These are phyloP conservation scores for Enteromius trimaculatus DNA, from an alignment of 2,797 vertebrate genomes.

Conservation along the genomic window DNA sequence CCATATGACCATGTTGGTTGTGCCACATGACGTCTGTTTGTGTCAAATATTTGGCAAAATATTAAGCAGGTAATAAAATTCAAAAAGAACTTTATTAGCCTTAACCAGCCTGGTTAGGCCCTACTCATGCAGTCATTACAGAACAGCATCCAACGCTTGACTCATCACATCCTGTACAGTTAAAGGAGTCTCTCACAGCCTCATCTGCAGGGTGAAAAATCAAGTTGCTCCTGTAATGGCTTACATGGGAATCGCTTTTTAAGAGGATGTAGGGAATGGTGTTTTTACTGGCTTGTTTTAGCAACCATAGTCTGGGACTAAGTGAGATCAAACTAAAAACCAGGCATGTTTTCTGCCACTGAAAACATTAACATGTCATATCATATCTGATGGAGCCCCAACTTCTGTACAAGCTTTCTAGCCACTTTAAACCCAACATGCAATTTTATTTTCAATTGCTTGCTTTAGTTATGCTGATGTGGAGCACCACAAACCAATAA, in stretches of 20 bases:
- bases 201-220: conserved; percentile 16
- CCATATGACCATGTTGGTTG: neutral
- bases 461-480: conserved; percentile 18
- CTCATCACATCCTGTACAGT: conserved; percentile 9
- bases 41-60: neutral
- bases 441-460: conserved; percentile 41
- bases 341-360: conserved; percentile 16
- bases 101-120: neutral
- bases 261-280: conserved; percentile 15
- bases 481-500: conserved; percentile 45
- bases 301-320: conserved; percentile 16
- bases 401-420: conserved; percentile 19
- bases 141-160: conserved; percentile 2
- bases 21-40: neutral
- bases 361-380: conserved; percentile 29
- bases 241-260: conserved; percentile 34
- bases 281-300: conserved; percentile 32
- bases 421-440: conserved; percentile 18
- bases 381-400: conserved; percentile 35
- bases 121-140: neutral
- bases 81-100: neutral
- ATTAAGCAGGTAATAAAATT: neutral
- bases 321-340: conserved; percentile 18
- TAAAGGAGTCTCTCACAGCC: conserved; percentile 33
- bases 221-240: conserved; percentile 8